A percentile compares a stretch with the other conserved stretches of the same genome.
Conservation (phyloP, 2,113 vertebrate species). For the Carassius carassius region DNA sequence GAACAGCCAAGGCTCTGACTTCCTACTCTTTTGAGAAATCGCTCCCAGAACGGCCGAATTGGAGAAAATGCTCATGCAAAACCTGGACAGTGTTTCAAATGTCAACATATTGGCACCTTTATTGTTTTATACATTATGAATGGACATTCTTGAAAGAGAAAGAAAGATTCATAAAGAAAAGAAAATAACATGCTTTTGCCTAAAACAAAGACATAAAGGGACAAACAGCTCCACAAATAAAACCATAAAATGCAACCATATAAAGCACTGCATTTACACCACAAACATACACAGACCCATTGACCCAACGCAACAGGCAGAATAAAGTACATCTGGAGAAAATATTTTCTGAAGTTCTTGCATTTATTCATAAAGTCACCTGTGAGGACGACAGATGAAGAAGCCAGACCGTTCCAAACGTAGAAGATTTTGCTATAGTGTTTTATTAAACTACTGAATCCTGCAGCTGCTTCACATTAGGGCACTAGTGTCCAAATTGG, state of each 20-base stretch:
- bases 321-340: slow-evolving; percentile 63
- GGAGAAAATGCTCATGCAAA: neutral
- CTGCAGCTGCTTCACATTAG: neutral
- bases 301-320: slow-evolving; percentile 45
- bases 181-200: slow-evolving; percentile 67
- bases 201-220: slow-evolving; percentile 66
- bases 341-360: slow-evolving; percentile 45
- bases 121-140: slow-evolving; percentile 71
- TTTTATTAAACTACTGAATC: neutral
- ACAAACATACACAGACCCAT: slow-evolving; percentile 53
- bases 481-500: neutral
- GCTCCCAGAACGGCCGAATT: neutral
- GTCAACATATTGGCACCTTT: slow-evolving; percentile 69
- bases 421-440: neutral
- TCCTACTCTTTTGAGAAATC: slow-evolving; percentile 19
- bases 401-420: neutral
- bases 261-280: slow-evolving; percentile 69
- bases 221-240: slow-evolving; percentile 70
- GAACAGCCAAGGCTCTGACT: slow-evolving; percentile 19
- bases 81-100: slow-evolving; percentile 8
- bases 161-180: slow-evolving; percentile 42
- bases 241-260: slow-evolving; percentile 66
- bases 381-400: neutral
- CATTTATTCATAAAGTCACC: slow-evolving; percentile 3
- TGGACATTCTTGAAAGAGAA: slow-evolving; percentile 71